phyloP scores from a whole-genome alignment of 2,113 vertebrate species.

The Gobio gobio region DNA sequence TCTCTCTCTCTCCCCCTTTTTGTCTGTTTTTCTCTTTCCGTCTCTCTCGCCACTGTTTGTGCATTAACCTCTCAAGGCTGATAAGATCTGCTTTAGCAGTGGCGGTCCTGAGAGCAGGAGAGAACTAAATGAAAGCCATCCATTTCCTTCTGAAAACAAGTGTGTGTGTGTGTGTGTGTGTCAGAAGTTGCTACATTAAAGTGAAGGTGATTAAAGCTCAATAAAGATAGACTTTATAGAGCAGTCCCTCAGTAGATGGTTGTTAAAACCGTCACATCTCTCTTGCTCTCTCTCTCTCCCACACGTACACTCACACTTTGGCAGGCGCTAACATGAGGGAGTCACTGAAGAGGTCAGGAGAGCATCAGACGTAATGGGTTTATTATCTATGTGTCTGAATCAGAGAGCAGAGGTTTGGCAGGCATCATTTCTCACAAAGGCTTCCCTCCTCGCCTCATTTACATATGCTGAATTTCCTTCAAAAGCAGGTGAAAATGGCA shows the following conservation, averaged over 20 bases:
- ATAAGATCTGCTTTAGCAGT: conserved; percentile 38
- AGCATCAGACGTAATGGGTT: conserved; percentile 30
- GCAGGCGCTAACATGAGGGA: conserved; percentile 22
- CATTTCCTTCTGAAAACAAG: conserved; percentile 1
- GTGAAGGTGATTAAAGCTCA: conserved; percentile 40
- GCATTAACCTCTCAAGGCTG: conserved; percentile 44
- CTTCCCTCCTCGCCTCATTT: not conserved
- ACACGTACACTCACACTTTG: conserved; percentile 5
- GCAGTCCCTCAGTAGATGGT: conserved; percentile 34
- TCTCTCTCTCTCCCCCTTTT: not conserved
- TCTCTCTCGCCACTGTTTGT: not conserved
- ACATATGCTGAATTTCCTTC: not conserved
- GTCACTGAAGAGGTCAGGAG: conserved; percentile 35
- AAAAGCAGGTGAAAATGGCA: conserved; percentile 10
- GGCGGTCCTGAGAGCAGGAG: conserved; percentile 28
- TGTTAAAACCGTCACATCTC: conserved; percentile 30
- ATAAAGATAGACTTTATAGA: conserved; percentile 27
- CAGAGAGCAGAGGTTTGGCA: conserved; percentile 64
- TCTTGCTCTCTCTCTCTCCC: not conserved
- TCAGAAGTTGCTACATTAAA: conserved; percentile 21
- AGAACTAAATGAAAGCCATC: conserved; percentile 31
- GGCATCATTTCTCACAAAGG: conserved; percentile 58
- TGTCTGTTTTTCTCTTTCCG: conserved; percentile 10
- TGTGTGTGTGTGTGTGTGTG: conserved; percentile 31
- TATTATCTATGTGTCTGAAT: conserved; percentile 41